Evolutionary conservation across 1,140 invertebrate genomes (phyloP), one percentile per base, ranked within the genome.

Genomic region (Archegozetes longisetosus): DNA sequence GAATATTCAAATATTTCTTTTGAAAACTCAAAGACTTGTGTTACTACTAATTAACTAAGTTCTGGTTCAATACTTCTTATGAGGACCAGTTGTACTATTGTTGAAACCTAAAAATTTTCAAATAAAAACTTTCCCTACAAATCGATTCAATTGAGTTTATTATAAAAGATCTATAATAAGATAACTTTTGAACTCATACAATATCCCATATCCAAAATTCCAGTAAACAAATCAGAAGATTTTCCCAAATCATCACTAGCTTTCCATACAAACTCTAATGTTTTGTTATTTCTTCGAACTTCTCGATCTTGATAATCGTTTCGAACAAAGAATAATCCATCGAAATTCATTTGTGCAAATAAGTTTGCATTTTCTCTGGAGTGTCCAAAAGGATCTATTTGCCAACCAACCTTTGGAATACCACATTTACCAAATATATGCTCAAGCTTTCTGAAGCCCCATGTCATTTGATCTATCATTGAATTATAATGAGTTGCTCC

Each of bases 401-500:
- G 80, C 80, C 32, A 82, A 2, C 72, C 80, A 29, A 79, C 70
- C 60, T 73, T 71, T 3, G 81, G 79, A 53, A 71, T 60, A 3
- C 69, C 78, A 68, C 77, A 82, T 22, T 72, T 69, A 13, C 81
- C 80, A 69, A 82, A 82, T 17, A 9, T 6, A 28, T 77, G 66
- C 40, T 75, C 67, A 4, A 83, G 66, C 59, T 74, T 76, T 32
- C 75, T 67, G 56, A 79, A 70, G 23, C 80, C 80, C 0, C 78
- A 65, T 17, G 78, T 52, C 32, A 40, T 91, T 71, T 98, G 91
- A 73, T 98, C 92, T 26, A 98, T 83, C 14, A 89, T 84, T 6
- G 86, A 88, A 63, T 86, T 85, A 71, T 98, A 98, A 69, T 97
- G 87, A 0, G 86, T 81, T 0, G 80, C 76, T 0, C 90, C 92